phyloP scores from a whole-genome alignment of 2,797 vertebrate species.

The Molossus alvarezi region DNA sequence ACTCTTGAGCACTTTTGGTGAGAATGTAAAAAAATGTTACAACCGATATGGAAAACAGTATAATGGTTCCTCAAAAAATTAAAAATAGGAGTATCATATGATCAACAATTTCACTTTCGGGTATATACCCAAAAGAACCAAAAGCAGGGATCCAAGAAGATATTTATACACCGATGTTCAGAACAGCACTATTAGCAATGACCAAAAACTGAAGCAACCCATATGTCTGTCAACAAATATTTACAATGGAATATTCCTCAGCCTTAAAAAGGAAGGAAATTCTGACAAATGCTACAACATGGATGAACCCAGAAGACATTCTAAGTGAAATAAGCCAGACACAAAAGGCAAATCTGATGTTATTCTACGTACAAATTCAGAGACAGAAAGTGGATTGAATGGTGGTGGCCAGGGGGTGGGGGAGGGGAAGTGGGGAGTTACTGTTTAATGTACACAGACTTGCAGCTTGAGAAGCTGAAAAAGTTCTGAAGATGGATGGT shows the following conservation, averaged over 20 bases:
- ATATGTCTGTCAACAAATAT: background rate
- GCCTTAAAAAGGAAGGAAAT: slow-evolving; percentile 4
- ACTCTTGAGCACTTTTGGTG: background rate
- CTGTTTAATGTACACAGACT: background rate
- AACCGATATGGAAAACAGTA: background rate
- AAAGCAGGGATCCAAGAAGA: background rate
- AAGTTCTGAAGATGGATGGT: background rate
- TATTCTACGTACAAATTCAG: slow-evolving; percentile 3
- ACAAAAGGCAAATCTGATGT: background rate
- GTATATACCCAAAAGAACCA: background rate
- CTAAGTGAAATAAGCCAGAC: background rate
- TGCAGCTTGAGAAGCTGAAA: background rate
- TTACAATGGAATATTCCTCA: background rate
- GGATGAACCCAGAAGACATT: background rate
- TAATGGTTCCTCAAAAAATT: slow-evolving; percentile 16
- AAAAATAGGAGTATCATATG: background rate
- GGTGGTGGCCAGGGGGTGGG: background rate
- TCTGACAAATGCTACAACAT: background rate
- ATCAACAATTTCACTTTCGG: background rate
- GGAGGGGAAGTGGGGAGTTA: background rate
- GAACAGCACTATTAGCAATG: background rate
- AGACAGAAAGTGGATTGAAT: background rate
- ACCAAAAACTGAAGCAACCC: background rate
- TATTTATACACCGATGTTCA: background rate
- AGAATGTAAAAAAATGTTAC: background rate